Conservation (phyloP, 2,113 vertebrate genomes). For the Burhinus oedicnemus region DNA sequence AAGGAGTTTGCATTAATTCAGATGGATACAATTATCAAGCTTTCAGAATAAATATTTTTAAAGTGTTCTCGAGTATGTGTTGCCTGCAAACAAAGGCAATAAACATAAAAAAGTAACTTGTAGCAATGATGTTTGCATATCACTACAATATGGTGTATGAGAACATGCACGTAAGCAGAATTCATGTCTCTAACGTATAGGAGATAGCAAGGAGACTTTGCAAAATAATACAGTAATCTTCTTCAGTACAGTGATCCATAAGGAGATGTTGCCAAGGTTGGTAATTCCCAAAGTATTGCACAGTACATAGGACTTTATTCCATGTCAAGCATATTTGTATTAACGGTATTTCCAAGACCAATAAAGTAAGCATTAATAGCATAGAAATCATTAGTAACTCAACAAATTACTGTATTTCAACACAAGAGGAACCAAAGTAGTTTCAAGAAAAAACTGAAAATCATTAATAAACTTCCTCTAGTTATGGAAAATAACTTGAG, state of each 20-base stretch:
- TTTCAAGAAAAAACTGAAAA: neutral
- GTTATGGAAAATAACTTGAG: slow-evolving; percentile 25
- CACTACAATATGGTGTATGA: neutral
- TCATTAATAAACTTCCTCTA: neutral
- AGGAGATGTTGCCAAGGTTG: neutral
- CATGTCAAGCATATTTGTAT: neutral
- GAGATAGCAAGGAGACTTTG: neutral
- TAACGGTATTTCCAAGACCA: neutral
- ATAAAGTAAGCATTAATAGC: neutral
- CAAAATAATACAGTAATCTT: neutral
- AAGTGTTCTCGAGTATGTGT: neutral
- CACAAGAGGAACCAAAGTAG: neutral
- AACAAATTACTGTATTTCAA: neutral
- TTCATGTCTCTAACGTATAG: neutral
- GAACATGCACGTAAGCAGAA: neutral
- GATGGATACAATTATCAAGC: neutral
- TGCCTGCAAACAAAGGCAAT: neutral
- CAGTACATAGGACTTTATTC: neutral
- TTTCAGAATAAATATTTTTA: neutral
- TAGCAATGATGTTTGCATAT: neutral
- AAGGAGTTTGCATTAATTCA: slow-evolving; percentile 11
- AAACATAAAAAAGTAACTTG: neutral
- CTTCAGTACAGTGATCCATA: neutral
- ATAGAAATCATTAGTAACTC: neutral
- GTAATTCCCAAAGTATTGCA: neutral